Percentiles rank a stretch among this genome's conserved stretches.
Conservation (phyloP, 2,797 vertebrate species). For the Protonibea diacanthus region DNA sequence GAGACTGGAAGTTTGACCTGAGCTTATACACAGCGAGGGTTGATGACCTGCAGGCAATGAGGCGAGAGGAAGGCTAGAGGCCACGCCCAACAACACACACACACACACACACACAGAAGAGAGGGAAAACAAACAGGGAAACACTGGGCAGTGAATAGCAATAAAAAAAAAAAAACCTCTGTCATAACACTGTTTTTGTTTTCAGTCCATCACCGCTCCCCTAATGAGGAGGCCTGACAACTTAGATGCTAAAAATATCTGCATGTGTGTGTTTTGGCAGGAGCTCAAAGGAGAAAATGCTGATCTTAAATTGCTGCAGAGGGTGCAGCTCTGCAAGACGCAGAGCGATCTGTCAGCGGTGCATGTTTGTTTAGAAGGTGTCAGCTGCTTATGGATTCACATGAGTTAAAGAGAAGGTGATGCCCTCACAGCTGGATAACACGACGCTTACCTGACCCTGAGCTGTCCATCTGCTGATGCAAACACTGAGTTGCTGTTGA, state of each 20-base stretch:
- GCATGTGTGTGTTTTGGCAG: slow-evolving; percentile 3
- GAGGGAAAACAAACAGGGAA: too few species aligned
- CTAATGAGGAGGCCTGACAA: not conserved
- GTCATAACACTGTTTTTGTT: not conserved
- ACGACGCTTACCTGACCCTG: not conserved
- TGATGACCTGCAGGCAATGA: too few species aligned
- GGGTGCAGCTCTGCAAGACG: not conserved
- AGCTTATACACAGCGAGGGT: too few species aligned
- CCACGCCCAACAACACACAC: too few species aligned
- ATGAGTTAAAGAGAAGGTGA: not conserved
- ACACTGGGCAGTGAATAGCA: too few species aligned
- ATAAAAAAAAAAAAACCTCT: too few species aligned
- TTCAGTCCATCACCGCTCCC: not conserved
- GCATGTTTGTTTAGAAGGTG: not conserved
- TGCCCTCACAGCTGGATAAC: not conserved
- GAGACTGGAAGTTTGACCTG: too few species aligned
- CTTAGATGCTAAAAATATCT: not conserved
- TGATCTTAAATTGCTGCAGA: not conserved
- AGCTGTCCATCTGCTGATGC: not conserved
- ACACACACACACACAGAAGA: too few species aligned
- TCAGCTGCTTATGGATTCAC: not conserved
- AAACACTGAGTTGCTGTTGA: not conserved
- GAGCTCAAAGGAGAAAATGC: not conserved
- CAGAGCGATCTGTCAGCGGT: not conserved
- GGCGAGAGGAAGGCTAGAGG: too few species aligned